Evolutionary conservation across 2,888 invertebrate genomes (phyloP), one percentile per base, ranked within the genome.

Genomic region (Acanthacorydalis orientalis): DNA sequence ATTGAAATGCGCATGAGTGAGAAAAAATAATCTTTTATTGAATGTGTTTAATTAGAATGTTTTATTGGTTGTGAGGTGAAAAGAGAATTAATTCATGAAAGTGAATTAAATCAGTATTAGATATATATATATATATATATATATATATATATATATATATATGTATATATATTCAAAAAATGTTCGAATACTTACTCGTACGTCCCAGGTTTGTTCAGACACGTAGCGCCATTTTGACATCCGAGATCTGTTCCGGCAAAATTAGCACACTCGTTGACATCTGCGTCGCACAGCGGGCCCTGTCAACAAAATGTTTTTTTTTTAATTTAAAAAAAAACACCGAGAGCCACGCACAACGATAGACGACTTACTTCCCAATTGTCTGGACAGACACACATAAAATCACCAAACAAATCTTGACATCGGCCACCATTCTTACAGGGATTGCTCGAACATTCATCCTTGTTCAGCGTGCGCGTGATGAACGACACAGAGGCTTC

Each of bases 181-280:
- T n/a, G n/a, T n/a, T 23, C 23, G n/a, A 39, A 43, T 51, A 55
- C 58, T 61, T 64, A 86, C 78, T 78, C 77, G 62, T 85, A 93
- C 11, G 80, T 71, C 47, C 93, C 93, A 2, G 74, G 77, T 49
- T 71, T 75, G 62, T 93, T 92, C 15, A 78, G 64, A 59, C 93
- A 93, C 3, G 80, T 80, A 0, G 83, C 92, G 11, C 85, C 85
- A 67, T 93, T 90, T 67, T 93, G 92, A 62, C 95, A 95, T 2
- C 91, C 92, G 40, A 88, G 69, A 60, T 87, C 90, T 0, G 91
- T 91, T 32, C 88, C 89, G 7, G 74, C 72, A 58, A 80, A 86
- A 55, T 74, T 72, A 0, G 72, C 69, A 62, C 95, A 95, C 67
- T 95, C 95, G 59, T 95, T 84, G 0, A 93, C 84, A 62, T 95